These are phyloP conservation scores for Psittacula derbiana DNA, from an alignment of 2,797 vertebrate species.

Conservation along the genomic window DNA sequence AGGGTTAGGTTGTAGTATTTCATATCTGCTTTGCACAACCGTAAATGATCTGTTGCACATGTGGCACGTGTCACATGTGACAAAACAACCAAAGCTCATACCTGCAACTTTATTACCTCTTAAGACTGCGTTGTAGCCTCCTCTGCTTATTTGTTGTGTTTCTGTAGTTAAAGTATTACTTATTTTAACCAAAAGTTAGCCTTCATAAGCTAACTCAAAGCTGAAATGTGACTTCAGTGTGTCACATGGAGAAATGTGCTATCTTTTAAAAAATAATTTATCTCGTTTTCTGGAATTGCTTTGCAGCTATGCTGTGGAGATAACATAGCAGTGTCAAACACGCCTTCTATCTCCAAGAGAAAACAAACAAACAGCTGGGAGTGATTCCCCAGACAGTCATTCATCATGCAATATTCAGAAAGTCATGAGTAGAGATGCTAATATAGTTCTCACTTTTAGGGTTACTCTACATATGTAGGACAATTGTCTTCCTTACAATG, in stretches of 20 bases:
- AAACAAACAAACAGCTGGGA: conserved; percentile 33
- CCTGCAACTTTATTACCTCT: background rate
- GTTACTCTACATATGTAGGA: background rate
- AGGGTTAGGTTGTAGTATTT: background rate
- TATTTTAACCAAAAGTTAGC: background rate
- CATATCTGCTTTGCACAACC: background rate
- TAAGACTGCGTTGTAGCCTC: background rate
- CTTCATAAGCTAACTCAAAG: background rate
- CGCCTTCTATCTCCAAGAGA: background rate
- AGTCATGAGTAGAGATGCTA: background rate
- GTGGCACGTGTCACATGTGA: background rate
- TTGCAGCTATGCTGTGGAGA: background rate
- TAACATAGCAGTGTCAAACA: background rate
- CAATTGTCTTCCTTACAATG: background rate
- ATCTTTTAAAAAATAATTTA: conserved; percentile 21
- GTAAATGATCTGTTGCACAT: background rate
- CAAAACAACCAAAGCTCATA: background rate
- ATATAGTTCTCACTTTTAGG: background rate
- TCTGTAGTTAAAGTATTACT: background rate
- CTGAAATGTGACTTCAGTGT: background rate
- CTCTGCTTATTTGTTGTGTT: background rate
- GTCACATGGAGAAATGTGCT: background rate
- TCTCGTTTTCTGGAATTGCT: conserved; percentile 3
- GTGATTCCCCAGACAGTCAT: background rate
- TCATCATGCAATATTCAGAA: background rate